phyloP scores from a whole-genome alignment of 1,140 invertebrate genomes.

The Drosophila erecta region DNA sequence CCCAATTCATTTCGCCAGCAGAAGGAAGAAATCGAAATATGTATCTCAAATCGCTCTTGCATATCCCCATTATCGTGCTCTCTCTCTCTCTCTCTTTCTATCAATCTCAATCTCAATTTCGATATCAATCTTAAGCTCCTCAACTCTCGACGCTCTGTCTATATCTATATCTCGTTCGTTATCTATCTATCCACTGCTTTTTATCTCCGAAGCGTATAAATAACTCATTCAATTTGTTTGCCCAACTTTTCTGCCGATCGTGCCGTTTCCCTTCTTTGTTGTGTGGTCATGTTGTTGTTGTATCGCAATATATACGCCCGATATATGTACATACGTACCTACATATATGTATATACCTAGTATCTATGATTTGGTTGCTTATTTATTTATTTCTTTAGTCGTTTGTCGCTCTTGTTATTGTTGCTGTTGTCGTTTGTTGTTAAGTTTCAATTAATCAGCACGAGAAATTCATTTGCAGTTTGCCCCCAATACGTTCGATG shows the following conservation, averaged over 20 bases:
- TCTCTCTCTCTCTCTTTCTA: conserved; percentile 26
- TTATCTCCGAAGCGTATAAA: conserved; percentile 58
- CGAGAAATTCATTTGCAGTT: conserved; percentile 53
- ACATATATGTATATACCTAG: not conserved
- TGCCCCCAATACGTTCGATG: conserved; percentile 38
- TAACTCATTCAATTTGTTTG: conserved; percentile 57
- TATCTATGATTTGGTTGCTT: conserved; percentile 24
- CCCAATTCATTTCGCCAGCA: conserved; percentile 49
- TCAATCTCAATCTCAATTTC: conserved; percentile 14
- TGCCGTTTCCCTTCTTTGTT: conserved; percentile 37
- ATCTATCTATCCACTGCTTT: conserved; percentile 23
- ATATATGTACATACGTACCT: not conserved
- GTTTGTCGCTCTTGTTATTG: conserved; percentile 14
- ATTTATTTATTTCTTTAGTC: conserved; percentile 1
- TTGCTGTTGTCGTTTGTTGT: conserved; percentile 27
- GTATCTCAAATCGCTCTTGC: conserved; percentile 72
- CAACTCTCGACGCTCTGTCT: conserved; percentile 20
- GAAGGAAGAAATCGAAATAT: conserved; percentile 32
- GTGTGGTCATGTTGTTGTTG: conserved; percentile 33
- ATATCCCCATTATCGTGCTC: conserved; percentile 68
- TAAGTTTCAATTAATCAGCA: conserved; percentile 55
- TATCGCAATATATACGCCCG: conserved; percentile 24
- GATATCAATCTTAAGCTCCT: conserved; percentile 14
- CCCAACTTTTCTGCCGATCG: conserved; percentile 56
- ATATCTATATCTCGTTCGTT: conserved; percentile 34